Evolutionary conservation across 1,140 invertebrate genomes (phyloP).

Genomic region (Drosophila murphyi): DNA sequence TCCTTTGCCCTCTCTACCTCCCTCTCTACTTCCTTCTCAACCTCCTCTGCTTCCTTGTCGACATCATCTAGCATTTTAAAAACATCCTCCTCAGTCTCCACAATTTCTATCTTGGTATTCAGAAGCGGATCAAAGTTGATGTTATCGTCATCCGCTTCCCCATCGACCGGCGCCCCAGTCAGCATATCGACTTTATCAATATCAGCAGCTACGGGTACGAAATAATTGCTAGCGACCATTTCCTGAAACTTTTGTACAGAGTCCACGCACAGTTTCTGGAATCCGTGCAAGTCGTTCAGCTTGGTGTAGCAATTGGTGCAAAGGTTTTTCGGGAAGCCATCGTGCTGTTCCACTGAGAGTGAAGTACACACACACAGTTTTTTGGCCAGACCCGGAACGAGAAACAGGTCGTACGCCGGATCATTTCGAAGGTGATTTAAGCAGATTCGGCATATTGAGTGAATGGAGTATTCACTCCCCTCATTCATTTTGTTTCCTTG

Average conservation of each 20-base stretch:
- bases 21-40: constrained; percentile 78
- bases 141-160: constrained; percentile 68
- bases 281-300: constrained; percentile 74
- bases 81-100: constrained; percentile 74
- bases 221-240: constrained; percentile 65
- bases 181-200: constrained; percentile 57
- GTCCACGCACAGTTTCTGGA: constrained; percentile 73
- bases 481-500: constrained; percentile 48
- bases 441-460: constrained; percentile 77
- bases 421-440: constrained; percentile 60
- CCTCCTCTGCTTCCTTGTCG: constrained; percentile 76
- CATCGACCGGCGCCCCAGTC: constrained; percentile 38
- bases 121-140: constrained; percentile 74
- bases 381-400: constrained; percentile 75
- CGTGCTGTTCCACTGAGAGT: constrained; percentile 71
- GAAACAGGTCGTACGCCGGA: constrained; percentile 66
- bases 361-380: constrained; percentile 77
- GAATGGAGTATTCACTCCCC: constrained; percentile 71
- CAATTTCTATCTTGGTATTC: constrained; percentile 76
- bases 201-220: constrained; percentile 34
- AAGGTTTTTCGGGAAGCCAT: constrained; percentile 78
- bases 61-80: constrained; percentile 79
- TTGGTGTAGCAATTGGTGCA: constrained; percentile 67
- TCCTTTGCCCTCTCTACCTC: constrained; percentile 59
- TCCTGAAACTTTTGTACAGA: constrained; percentile 79